These are phyloP conservation scores for Ernsta delagoae DNA, from an alignment of 2,888 invertebrate genomes.

Conservation along the genomic window DNA sequence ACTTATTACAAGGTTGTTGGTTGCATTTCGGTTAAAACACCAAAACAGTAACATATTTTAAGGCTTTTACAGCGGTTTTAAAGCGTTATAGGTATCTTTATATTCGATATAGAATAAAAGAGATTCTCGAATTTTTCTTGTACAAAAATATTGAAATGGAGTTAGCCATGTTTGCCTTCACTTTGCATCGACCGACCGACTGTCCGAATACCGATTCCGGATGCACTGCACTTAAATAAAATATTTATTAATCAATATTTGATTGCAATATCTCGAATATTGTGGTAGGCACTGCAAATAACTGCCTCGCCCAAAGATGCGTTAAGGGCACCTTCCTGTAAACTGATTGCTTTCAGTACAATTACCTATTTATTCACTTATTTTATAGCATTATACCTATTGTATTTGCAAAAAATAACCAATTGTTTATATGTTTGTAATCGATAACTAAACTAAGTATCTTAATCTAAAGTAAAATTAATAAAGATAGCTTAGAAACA, in stretches of 20 bases:
- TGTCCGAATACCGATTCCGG: neutral
- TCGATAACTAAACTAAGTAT: no score
- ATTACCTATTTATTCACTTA: neutral
- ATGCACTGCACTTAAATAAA: conserved; percentile 25
- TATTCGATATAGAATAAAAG: neutral
- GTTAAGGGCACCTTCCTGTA: no score
- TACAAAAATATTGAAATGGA: neutral
- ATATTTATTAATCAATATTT: conserved; percentile 32
- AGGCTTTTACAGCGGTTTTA: no score
- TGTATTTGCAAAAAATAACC: no score
- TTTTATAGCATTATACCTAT: neutral
- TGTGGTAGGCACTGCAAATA: conserved; percentile 1
- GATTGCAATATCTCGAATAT: conserved; percentile 33
- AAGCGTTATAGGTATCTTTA: no score
- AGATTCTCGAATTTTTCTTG: neutral
- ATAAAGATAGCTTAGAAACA: no score
- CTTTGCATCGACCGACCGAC: neutral
- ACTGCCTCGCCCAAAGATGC: conserved; percentile 12
- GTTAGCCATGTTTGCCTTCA: neutral
- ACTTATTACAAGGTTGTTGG: no score
- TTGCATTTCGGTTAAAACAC: no score
- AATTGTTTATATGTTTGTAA: no score
- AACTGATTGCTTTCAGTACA: neutral
- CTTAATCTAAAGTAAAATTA: no score
- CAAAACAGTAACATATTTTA: no score